Evolutionary conservation across 2,888 invertebrate genomes (phyloP).

Genomic region (Hetaerina titia): DNA sequence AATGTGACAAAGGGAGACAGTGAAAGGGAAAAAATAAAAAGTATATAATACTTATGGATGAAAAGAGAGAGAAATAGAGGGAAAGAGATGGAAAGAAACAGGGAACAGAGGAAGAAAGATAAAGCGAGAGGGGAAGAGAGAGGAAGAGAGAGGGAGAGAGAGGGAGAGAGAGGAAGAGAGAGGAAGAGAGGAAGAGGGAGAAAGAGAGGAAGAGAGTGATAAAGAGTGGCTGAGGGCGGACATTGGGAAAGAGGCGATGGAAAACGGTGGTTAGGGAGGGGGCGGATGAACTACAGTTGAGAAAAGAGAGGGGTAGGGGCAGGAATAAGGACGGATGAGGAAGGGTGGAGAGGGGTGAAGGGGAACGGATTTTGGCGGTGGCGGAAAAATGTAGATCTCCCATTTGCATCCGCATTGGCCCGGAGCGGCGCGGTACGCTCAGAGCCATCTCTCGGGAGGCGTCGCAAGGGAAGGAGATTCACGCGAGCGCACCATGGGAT

Average conservation of each 20-base stretch:
- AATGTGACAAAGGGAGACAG: too few relatives aligned
- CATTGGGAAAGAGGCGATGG: not conserved
- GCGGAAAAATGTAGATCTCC: conserved; percentile 35
- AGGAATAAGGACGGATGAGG: not conserved
- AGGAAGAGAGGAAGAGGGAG: not conserved
- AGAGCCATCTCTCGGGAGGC: conserved; percentile 43
- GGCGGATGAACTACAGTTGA: not conserved
- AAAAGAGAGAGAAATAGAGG: not conserved
- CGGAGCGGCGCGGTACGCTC: not conserved
- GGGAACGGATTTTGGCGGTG: not conserved
- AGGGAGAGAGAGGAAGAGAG: not conserved
- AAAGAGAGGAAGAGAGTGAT: not conserved
- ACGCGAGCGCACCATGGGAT: too few relatives aligned
- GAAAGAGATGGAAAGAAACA: not conserved
- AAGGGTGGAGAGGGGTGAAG: not conserved
- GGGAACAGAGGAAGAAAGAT: not conserved
- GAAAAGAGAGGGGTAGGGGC: not conserved
- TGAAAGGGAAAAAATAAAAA: not conserved
- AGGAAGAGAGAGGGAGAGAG: not conserved
- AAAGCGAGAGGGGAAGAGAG: not conserved
- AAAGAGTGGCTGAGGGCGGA: not conserved
- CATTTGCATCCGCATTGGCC: conserved; percentile 52
- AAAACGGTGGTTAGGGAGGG: not conserved
- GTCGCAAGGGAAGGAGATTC: conserved; percentile 1
- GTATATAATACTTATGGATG: not conserved